These are phyloP conservation scores for Acrobasis suavella DNA, from an alignment of 2,888 invertebrate genomes.

Conservation along the genomic window DNA sequence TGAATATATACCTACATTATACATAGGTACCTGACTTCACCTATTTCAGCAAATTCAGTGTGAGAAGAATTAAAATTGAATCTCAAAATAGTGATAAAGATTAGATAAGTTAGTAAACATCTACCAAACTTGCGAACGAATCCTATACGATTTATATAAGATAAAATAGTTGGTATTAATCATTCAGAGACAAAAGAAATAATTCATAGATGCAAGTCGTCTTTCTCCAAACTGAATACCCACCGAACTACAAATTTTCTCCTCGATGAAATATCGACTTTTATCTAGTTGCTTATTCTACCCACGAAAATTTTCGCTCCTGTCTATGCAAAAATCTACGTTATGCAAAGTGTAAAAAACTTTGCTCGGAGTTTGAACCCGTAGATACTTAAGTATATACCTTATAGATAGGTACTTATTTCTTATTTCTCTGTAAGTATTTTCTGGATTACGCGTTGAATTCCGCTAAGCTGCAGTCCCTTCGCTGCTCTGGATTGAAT, in stretches of 20 bases:
- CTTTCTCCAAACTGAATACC: background rate
- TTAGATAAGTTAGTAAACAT: too few species aligned
- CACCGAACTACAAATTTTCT: conserved; percentile 5
- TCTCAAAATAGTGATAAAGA: too few species aligned
- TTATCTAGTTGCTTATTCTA: conserved; percentile 21
- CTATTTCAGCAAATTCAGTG: too few species aligned
- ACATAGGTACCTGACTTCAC: too few species aligned
- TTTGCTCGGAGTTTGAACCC: conserved; percentile 2
- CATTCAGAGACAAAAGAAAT: too few species aligned
- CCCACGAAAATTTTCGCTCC: conserved; percentile 12
- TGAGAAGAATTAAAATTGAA: too few species aligned
- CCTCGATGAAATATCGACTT: conserved; percentile 16
- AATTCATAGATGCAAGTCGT: background rate
- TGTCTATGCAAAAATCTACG: conserved; percentile 17
- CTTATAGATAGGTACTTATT: too few species aligned
- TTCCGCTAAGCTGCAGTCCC: conserved; percentile 16
- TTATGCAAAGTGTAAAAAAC: conserved; percentile 17
- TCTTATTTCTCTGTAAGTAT: background rate
- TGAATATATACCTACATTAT: too few species aligned
- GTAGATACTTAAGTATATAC: too few species aligned
- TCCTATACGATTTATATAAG: too few species aligned
- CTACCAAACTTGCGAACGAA: too few species aligned
- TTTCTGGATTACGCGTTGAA: conserved; percentile 14
- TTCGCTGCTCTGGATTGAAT: conserved; percentile 14
- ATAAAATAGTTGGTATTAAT: too few species aligned